phyloP scores from a whole-genome alignment of 2,888 invertebrate species.

The Chrysolina oricalcia region DNA sequence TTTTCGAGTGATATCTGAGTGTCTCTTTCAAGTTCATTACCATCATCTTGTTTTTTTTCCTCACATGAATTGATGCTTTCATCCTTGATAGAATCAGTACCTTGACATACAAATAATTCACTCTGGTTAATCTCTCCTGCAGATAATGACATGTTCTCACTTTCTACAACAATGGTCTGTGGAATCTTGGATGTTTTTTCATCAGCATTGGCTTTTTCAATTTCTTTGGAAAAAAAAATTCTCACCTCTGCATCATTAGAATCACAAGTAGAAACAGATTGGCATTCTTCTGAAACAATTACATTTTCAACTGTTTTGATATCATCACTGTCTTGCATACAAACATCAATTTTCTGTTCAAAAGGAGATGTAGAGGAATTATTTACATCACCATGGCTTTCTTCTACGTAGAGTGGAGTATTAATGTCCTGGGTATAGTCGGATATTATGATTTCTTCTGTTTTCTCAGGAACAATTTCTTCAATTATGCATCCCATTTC shows the following conservation, averaged over 20 bases:
- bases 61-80: not conserved
- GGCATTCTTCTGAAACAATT: slow-evolving; percentile 37
- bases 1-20: not conserved
- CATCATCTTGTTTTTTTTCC: not conserved
- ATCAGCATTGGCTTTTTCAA: slow-evolving; percentile 48
- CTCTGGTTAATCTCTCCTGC: not conserved
- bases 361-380: not conserved
- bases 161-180: not conserved
- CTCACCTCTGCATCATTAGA: slow-evolving; percentile 47
- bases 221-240: slow-evolving; percentile 40
- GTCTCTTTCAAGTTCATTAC: not conserved
- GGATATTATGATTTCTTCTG: slow-evolving; percentile 37
- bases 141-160: not conserved
- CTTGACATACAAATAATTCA: not conserved
- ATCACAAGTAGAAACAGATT: slow-evolving; percentile 42
- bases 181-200: slow-evolving; percentile 34
- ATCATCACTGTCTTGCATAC: not conserved
- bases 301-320: not conserved
- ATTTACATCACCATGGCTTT: not conserved
- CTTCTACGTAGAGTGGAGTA: not conserved
- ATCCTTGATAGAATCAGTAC: not conserved
- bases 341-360: not conserved
- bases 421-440: slow-evolving; percentile 5
- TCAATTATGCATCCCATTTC: slow-evolving; percentile 60
- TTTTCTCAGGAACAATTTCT: slow-evolving; percentile 47